Evolutionary conservation across 1,140 invertebrate species (phyloP), one percentile per base, ranked within the genome.

Genomic region (Mylabris phalerata): DNA sequence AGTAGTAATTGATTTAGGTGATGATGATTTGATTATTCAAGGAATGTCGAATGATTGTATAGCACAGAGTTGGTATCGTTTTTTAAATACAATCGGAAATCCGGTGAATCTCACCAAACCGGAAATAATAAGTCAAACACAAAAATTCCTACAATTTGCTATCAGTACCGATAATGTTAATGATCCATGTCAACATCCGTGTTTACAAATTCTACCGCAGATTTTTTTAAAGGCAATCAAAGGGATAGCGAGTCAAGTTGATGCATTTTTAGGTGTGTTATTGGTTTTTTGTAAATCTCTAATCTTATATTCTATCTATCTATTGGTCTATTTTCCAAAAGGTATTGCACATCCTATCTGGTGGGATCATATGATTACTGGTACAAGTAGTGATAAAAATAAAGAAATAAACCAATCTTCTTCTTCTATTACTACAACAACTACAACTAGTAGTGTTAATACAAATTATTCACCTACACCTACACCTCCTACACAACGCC

Each of bases 141-240:
- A 82, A 27, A 84, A 83, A 67, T 88, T 88, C 70, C 69, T 86
- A 26, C 77, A 82, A 67, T 80, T 76, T 68, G 73, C 72, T 13
- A 71, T 73, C 24, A 71, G 66, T 48, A 68, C 61, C 24, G 83
- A 86, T 32, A 83, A 80, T 19, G 83, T 85, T 9, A 76, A 88
- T 32, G 93, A 98, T 75, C 92, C 93, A 0, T 89, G 87, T 71
- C 89, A 93, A 67, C 94, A 97, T 79, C 90, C 92, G 0, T 97
- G 93, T 74, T 76, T 98, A n/a, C 81, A 85, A 63, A 79, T 82
- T 47, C 77, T 98, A 62, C 94, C 95, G 2, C 78, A 84, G 45
- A 97, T 97, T 65, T 98, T 98, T 79, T 80, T 91, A 42, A 92
- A 92, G 76, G 92, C 95, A 7, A 95, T 98, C 79, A 90, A 89